phyloP scores from a whole-genome alignment of 2,113 vertebrate species.

The Menidia beryllina region DNA sequence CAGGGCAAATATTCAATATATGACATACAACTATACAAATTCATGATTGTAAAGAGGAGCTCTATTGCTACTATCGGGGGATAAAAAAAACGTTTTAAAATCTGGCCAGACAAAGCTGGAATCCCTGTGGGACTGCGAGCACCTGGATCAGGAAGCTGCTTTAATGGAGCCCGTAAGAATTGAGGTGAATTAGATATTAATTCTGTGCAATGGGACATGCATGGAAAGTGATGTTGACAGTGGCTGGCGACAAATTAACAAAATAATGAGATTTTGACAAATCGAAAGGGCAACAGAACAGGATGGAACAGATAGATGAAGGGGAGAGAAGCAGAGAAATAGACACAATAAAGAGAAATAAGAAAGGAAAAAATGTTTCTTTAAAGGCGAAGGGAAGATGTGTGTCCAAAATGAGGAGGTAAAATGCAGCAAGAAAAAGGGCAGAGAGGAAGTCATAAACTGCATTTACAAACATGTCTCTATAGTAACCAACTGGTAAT shows the following conservation, averaged over 20 bases:
- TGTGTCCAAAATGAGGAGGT: constrained; percentile 56
- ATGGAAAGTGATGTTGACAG: constrained; percentile 43
- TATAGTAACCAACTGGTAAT: constrained; percentile 85
- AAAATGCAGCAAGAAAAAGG: constrained; percentile 61
- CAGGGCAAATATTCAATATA: constrained; percentile 56
- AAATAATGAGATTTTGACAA: constrained; percentile 69
- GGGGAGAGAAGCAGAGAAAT: constrained; percentile 33
- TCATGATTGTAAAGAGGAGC: constrained; percentile 65
- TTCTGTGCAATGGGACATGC: constrained; percentile 49
- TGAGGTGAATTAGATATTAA: constrained; percentile 65
- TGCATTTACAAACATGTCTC: constrained; percentile 84
- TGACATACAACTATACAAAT: constrained; percentile 53
- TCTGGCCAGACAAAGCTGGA: constrained; percentile 41
- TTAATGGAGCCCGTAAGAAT: constrained; percentile 50
- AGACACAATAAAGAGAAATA: not conserved
- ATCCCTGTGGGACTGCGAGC: constrained; percentile 49
- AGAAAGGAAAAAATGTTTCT: constrained; percentile 32
- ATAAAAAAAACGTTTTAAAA: constrained; percentile 38
- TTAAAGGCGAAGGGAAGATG: constrained; percentile 33
- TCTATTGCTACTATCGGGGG: constrained; percentile 39
- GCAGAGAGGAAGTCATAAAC: constrained; percentile 77
- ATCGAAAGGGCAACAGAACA: constrained; percentile 38
- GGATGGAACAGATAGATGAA: constrained; percentile 37
- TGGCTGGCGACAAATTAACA: constrained; percentile 58
- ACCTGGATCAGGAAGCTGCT: constrained; percentile 41